Conservation (phyloP, 2,797 vertebrate species). For the Gastrophryne carolinensis region DNA sequence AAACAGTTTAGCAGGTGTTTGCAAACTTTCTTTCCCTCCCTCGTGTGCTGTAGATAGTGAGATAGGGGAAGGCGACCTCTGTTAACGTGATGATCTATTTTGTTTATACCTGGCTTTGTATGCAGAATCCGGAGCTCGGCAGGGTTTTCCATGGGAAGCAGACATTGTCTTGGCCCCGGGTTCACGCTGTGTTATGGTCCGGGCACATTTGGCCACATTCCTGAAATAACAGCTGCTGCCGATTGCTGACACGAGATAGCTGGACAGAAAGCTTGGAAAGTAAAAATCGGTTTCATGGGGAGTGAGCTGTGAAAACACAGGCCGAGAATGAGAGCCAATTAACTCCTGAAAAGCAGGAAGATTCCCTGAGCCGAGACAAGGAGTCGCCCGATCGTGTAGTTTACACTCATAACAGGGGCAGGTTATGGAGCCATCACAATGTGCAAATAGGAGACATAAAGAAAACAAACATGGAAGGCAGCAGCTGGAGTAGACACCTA, state of each 20-base stretch:
- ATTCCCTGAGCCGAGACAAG: background rate
- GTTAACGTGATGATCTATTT: too few relatives aligned
- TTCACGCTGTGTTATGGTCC: background rate
- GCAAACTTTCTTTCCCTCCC: too few relatives aligned
- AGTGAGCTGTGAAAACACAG: background rate
- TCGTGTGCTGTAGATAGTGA: too few relatives aligned
- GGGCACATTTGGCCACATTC: background rate
- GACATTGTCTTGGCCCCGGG: background rate
- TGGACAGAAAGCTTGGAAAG: background rate
- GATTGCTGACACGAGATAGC: slow-evolving; percentile 28
- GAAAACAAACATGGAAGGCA: background rate
- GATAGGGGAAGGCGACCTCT: too few relatives aligned
- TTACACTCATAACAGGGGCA: background rate
- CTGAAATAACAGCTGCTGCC: slow-evolving; percentile 17
- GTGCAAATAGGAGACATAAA: too few relatives aligned
- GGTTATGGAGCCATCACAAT: background rate
- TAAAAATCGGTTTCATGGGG: background rate
- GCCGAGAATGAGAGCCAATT: background rate
- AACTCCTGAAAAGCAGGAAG: background rate
- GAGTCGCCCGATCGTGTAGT: background rate
- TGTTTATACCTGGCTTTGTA: too few relatives aligned
- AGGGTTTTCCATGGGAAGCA: slow-evolving; percentile 33
- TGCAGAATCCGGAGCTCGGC: background rate
- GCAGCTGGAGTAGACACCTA: too few relatives aligned
- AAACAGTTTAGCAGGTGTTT: too few relatives aligned